Evolutionary conservation across 2,797 vertebrate species (phyloP).

Genomic region (Centroberyx gerrardi): DNA sequence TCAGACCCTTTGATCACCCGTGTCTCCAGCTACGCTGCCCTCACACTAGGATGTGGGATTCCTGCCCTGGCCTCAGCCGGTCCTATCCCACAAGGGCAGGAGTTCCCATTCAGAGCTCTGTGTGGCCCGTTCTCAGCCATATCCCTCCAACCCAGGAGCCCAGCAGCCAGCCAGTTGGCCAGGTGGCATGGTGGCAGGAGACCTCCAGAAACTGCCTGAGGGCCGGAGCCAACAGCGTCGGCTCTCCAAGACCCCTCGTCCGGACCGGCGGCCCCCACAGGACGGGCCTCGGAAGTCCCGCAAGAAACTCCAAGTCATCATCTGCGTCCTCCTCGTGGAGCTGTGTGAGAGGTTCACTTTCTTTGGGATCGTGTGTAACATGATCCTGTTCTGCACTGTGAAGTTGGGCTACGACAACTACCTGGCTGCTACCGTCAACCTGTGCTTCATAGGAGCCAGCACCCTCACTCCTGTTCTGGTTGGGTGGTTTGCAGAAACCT

Average conservation of each 20-base stretch:
- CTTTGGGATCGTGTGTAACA: constrained; percentile 94
- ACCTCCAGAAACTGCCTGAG: constrained; percentile 40
- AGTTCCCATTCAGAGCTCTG: constrained; percentile 28
- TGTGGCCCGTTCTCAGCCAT: neutral
- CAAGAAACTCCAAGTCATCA: constrained; percentile 87
- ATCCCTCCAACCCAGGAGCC: constrained; percentile 41
- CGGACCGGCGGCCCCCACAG: constrained; percentile 24
- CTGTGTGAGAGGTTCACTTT: constrained; percentile 94
- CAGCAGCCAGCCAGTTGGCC: constrained; percentile 43
- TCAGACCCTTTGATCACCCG: constrained; percentile 51
- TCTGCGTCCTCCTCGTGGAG: constrained; percentile 92
- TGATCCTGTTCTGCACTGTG: constrained; percentile 93
- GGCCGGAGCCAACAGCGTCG: constrained; percentile 47
- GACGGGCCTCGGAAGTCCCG: constrained; percentile 55
- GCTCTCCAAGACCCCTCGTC: constrained; percentile 36
- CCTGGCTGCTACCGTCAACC: constrained; percentile 90
- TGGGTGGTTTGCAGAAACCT: constrained; percentile 90
- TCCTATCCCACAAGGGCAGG: neutral
- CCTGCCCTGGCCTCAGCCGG: constrained; percentile 67
- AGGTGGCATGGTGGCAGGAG: constrained; percentile 74
- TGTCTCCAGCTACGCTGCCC: constrained; percentile 72
- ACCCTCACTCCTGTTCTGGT: constrained; percentile 86
- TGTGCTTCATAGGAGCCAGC: constrained; percentile 92
- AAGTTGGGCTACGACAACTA: constrained; percentile 90
- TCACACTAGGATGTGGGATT: constrained; percentile 86